Evolutionary conservation across 2,888 invertebrate species (phyloP), one percentile per base, ranked within the genome.

Genomic region (Helicoverpa assulta): DNA sequence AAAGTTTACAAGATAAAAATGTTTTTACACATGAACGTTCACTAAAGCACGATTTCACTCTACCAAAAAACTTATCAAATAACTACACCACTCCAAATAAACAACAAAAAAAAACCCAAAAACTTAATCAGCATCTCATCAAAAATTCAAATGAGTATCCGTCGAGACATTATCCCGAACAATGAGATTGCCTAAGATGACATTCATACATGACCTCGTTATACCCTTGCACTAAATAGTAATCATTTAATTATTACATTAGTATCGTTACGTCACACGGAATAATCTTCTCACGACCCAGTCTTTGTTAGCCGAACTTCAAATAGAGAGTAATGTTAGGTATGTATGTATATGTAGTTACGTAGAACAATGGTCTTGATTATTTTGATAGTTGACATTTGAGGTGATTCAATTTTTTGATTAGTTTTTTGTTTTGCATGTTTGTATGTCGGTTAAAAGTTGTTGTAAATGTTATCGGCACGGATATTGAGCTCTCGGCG

Each of bases 211-310:
- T 90, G 90, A 89, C 91, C 91, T 86, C 86, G 73, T 6, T 4
- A 6, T 16, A 70, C 72, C 94, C 94, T 93, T 92, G 94, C 94
- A 94, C 95, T 88, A 90, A 89, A 93, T 94, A 88, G 86, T 88
- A 90, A 91, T 75, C 82, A 80, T 84, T 91, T 91, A 73, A 73
- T 91, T 91, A 91, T 91, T 91, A 91, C 84, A 86, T 89, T 89
- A 90, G 73, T 81, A 76, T 70, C 77, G 85, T 94, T 94, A 94
- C 94, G 94, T 94, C 94, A 94, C 90, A 68, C 51, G 76, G 69
- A 90, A 87, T 86, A 80, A 68, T 83, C 80, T 91, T 93, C 93
- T 88, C 93, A 93, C 92, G 86, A 88, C 73, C 76, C 80, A 68
- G 67, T 78, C 78, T 73, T 75, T 87, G 83, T 86, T 71, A 50